These are phyloP conservation scores for Hydrochoerus hydrochaeris DNA, from an alignment of 2,113 vertebrate genomes.

Conservation along the genomic window DNA sequence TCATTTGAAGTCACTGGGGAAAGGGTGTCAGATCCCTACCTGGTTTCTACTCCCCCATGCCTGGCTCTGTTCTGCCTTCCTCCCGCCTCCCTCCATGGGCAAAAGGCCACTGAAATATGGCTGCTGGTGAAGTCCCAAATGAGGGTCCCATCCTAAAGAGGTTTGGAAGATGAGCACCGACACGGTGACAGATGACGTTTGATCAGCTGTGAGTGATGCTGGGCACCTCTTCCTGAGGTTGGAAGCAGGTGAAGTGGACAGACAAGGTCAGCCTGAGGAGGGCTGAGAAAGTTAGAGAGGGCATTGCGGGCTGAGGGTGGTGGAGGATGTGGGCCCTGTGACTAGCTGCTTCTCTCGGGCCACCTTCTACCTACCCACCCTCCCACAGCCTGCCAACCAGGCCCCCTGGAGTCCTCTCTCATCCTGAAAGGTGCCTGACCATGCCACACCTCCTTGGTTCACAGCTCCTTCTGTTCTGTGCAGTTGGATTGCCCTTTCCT, in stretches of 20 bases:
- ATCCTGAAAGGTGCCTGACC: background rate
- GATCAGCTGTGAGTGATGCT: no score
- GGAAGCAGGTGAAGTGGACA: background rate
- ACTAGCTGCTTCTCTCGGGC: background rate
- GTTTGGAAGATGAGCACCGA: background rate
- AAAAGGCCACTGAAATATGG: background rate
- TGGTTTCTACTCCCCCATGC: background rate
- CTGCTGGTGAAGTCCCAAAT: background rate
- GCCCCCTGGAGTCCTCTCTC: rapidly evolving
- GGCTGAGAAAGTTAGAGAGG: background rate
- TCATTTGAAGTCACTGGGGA: conserved; percentile 13
- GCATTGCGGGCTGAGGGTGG: rapidly evolving
- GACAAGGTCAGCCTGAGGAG: background rate
- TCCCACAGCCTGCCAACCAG: rapidly evolving
- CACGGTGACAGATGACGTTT: background rate
- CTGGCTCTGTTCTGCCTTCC: background rate
- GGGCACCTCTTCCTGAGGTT: background rate
- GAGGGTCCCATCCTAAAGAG: background rate
- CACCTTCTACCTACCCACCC: rapidly evolving
- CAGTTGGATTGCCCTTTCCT: background rate
- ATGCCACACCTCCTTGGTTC: background rate
- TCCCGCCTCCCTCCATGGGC: background rate
- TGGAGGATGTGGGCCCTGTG: rapidly evolving
- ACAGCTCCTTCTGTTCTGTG: rapidly evolving
- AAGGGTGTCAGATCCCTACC: background rate